Evolutionary conservation across 2,888 invertebrate species (phyloP), one percentile per base, ranked within the genome.

Genomic region (Caenorhabditis macrosperma): DNA sequence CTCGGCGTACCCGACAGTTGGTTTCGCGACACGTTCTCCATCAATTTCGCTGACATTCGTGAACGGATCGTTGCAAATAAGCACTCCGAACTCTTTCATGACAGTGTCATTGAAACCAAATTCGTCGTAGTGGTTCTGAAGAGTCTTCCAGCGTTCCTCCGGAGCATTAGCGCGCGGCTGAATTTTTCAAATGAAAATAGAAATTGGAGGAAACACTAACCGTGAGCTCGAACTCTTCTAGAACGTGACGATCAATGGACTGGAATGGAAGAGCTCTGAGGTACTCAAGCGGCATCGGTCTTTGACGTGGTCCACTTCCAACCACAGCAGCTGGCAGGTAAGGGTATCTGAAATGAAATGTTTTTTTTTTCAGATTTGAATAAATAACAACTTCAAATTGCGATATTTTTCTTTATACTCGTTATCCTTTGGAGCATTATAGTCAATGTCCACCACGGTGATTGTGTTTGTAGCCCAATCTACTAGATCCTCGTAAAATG

Each of bases 131-230:
- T 81, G 81, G 2, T 52, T 54, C 54, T 71, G 72, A 15, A 77
- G 66, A n/a, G 35, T 50, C 0, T 26, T 22, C 81, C 81, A 81
- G 17, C 81, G 60, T n/a, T 77, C 77, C 9, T 48, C 50, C 1
- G 81, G 81, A 12, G 67, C 54, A 28, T 67, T 81, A 0, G 81
- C 81, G 9, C 74, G 60, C 7, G 81, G 81, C 81, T 81, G 52
- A 52, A 77, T 59, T 12, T n/a, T 9, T 15, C 35, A 7, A 41
- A 54, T 12, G 4, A 20, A 6, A 28, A 7, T 22, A 1, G 9
- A 33, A 28, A 17, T 4, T 48, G 22, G n/a, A 24, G 35, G 0
- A 22, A 22, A 35, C 10, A 22, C 72, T 17, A 33, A 81, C 81
- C n/a, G 71, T 77, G 3, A 81, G 50, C 24, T 81, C 77, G 41